Conservation (phyloP, 92 coral and sea anemone species). For the Galaxea fascicularis region DNA sequence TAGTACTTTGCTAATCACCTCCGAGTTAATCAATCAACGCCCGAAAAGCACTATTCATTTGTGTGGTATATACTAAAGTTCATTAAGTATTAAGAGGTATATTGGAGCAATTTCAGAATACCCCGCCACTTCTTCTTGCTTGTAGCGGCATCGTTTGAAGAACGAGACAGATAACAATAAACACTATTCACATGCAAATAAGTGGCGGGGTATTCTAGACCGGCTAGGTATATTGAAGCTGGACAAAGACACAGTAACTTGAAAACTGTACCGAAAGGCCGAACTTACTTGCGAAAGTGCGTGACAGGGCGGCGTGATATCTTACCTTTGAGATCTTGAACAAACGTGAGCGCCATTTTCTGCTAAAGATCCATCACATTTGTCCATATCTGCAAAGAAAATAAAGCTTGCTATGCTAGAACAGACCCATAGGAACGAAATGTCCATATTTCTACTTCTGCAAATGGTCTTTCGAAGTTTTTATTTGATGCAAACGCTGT, state of each 20-base stretch:
- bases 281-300: not conserved
- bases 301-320: not conserved
- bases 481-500: not conserved
- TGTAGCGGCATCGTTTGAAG: no score
- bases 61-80: no score
- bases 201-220: no score
- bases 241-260: not conserved
- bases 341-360: conserved; percentile 66
- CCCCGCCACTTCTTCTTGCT: no score
- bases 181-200: no score
- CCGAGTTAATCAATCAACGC: no score
- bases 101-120: no score
- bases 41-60: no score
- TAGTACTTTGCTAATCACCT: no score
- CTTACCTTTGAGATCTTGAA: conserved; percentile 67
- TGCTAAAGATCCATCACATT: conserved; percentile 22
- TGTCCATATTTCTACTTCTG: conserved; percentile 30
- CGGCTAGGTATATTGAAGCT: not conserved
- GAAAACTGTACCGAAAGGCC: not conserved
- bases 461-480: not conserved
- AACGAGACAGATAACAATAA: no score
- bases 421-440: conserved; percentile 10
- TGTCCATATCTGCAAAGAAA: not conserved
- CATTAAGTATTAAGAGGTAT: no score
- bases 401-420: not conserved